Evolutionary conservation across 2,888 invertebrate species (phyloP).

Genomic region (Neoaliturus tenellus): DNA sequence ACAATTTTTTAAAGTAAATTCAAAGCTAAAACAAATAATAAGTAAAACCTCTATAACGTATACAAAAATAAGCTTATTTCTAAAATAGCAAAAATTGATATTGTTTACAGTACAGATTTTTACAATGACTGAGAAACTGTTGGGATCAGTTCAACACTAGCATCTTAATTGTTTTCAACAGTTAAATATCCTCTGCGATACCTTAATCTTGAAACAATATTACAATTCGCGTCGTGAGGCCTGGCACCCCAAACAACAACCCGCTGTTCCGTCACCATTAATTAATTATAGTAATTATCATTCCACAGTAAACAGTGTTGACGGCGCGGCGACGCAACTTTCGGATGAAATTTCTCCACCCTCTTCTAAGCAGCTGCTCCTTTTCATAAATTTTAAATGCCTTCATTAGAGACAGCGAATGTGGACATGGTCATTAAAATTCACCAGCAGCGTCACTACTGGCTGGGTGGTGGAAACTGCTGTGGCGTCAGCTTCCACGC

Average conservation of each 20-base stretch:
- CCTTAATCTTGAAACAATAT: too few species aligned
- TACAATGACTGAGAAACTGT: too few species aligned
- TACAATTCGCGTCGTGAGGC: too few species aligned
- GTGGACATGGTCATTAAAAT: slow-evolving; percentile 7
- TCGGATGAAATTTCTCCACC: background rate
- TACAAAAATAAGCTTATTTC: too few species aligned
- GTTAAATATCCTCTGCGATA: too few species aligned
- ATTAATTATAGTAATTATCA: background rate
- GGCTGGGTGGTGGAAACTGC: background rate
- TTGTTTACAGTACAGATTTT: too few species aligned
- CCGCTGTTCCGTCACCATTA: background rate
- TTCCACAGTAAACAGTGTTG: background rate
- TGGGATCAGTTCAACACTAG: too few species aligned
- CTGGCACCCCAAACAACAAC: background rate
- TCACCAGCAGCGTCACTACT: background rate
- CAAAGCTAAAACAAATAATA: too few species aligned
- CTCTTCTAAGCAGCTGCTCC: slow-evolving; percentile 1
- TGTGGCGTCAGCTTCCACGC: background rate
- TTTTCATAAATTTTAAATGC: slow-evolving; percentile 20
- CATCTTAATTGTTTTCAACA: too few species aligned
- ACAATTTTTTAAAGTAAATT: too few species aligned
- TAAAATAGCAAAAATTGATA: too few species aligned
- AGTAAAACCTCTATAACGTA: too few species aligned
- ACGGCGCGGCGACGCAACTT: background rate
- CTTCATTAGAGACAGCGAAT: slow-evolving; percentile 22